phyloP scores from a whole-genome alignment of 1,140 invertebrate species.

The Camponotus pennsylvanicus region DNA sequence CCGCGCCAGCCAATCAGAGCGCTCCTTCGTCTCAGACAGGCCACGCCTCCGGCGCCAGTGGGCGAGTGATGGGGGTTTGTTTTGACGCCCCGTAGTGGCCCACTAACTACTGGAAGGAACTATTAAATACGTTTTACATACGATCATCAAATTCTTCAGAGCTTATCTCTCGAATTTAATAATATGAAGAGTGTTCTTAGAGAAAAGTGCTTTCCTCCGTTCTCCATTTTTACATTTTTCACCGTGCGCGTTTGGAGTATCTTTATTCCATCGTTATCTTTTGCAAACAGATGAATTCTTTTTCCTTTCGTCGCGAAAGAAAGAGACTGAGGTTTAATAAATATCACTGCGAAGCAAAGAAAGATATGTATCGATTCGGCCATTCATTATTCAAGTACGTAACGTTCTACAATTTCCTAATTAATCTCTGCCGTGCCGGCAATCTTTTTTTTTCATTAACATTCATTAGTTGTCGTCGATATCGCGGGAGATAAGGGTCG shows the following conservation, averaged over 20 bases:
- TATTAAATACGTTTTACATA: no score
- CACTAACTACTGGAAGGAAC: no score
- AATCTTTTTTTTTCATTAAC: conserved; percentile 9
- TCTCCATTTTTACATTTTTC: neutral
- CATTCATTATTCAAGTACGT: conserved; percentile 59
- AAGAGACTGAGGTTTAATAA: neutral
- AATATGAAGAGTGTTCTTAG: neutral
- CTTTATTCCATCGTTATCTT: neutral
- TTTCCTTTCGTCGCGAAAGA: neutral
- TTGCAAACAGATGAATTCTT: neutral
- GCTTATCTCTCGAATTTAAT: no score
- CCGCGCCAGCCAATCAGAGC: no score
- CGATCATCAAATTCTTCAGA: no score
- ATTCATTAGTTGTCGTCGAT: conserved; percentile 24
- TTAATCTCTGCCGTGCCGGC: conserved; percentile 23
- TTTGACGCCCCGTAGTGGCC: no score
- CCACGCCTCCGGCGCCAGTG: no score
- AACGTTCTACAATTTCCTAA: neutral
- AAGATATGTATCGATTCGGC: neutral
- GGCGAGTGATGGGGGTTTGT: no score
- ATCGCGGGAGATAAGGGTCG: neutral
- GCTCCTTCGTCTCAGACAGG: no score
- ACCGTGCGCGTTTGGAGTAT: neutral
- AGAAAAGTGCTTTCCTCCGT: neutral
- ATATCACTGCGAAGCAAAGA: conserved; percentile 5